These are phyloP conservation scores for Dipodomys merriami DNA, from an alignment of 2,113 vertebrate genomes.

Conservation along the genomic window DNA sequence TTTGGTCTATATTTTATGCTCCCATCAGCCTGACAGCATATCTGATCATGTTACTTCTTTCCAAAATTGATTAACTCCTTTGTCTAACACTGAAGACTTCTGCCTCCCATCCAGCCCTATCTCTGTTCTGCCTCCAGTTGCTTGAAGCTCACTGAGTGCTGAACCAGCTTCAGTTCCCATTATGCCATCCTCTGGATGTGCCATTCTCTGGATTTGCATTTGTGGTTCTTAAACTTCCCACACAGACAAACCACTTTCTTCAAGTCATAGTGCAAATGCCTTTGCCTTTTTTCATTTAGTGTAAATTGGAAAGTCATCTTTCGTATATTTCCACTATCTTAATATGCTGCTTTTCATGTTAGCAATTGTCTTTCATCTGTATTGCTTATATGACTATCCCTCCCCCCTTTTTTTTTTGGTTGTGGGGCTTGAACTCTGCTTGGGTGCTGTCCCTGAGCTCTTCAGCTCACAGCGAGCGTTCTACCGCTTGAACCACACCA, in stretches of 20 bases:
- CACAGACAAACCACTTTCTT: slow-evolving; percentile 1
- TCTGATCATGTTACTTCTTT: background rate
- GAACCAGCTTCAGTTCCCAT: background rate
- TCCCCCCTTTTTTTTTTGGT: too few species aligned
- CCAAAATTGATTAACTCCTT: background rate
- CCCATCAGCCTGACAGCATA: background rate
- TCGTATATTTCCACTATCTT: background rate
- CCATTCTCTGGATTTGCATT: background rate
- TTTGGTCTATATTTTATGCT: background rate
- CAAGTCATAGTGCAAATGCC: background rate
- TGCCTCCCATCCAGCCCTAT: background rate
- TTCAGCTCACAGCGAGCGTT: too few species aligned
- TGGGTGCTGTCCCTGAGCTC: too few species aligned
- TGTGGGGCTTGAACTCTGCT: too few species aligned
- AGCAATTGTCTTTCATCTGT: background rate
- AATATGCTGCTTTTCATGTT: background rate
- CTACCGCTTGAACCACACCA: too few species aligned
- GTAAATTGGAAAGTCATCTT: background rate
- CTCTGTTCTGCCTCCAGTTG: background rate
- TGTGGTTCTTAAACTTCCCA: background rate
- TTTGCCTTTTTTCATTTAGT: background rate
- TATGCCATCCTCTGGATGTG: background rate
- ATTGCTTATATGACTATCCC: background rate
- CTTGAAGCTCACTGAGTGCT: background rate
- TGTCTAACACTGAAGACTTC: background rate